Evolutionary conservation across 2,888 invertebrate genomes (phyloP).

Genomic region (Ophion obscuratus): DNA sequence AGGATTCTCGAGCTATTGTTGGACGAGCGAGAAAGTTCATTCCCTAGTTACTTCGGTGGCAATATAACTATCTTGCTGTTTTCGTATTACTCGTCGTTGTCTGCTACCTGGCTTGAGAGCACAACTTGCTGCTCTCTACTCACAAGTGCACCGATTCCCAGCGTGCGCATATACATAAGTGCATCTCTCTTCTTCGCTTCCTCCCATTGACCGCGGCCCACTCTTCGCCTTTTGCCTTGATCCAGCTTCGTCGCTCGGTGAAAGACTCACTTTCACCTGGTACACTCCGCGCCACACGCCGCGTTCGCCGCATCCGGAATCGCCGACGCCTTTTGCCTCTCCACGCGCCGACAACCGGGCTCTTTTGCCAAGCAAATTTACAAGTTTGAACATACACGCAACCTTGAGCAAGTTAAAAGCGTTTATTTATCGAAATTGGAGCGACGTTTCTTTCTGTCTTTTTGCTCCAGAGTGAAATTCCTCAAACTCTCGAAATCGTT

Average conservation of each 20-base stretch:
- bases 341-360: conserved; percentile 40
- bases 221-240: conserved; percentile 52
- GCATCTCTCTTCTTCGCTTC: conserved; percentile 44
- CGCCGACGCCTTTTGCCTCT: conserved; percentile 33
- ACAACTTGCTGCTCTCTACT: conserved; percentile 24
- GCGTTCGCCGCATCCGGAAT: conserved; percentile 67
- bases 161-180: neutral
- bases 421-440: neutral
- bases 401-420: neutral
- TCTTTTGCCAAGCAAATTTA: conserved; percentile 24
- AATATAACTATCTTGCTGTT: conserved; percentile 18
- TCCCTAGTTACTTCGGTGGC: conserved; percentile 11
- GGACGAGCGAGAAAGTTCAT: conserved; percentile 49
- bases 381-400: neutral
- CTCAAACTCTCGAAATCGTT: neutral
- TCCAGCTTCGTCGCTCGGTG: conserved; percentile 44
- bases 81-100: conserved; percentile 55
- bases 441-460: neutral
- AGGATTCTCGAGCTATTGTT: conserved; percentile 43
- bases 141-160: conserved; percentile 23
- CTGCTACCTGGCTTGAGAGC: conserved; percentile 32
- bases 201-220: conserved; percentile 46
- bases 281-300: conserved; percentile 17
- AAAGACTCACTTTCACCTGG: conserved; percentile 67
- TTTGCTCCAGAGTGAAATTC: neutral